Percentiles rank a stretch among this genome's conserved stretches.
Conservation (phyloP, 2,113 vertebrate species). For the Pseudolaguvia tuberculata region DNA sequence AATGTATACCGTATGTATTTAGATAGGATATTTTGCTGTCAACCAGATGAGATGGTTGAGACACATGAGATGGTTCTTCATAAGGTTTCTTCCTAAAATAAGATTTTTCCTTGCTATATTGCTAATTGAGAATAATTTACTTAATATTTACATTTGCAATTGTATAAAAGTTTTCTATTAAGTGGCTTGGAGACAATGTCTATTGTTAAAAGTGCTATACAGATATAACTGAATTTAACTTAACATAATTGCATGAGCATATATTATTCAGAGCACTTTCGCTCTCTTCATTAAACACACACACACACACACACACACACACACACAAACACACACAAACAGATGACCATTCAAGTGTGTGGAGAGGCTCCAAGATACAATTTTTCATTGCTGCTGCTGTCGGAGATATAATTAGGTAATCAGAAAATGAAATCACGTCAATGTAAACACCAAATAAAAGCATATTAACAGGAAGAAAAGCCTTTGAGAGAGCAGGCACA, state of each 20-base stretch:
- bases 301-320: conserved; percentile 14
- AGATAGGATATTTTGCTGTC: too few relatives aligned
- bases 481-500: not conserved
- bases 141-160: too few relatives aligned
- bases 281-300: not conserved
- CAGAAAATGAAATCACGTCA: conserved; percentile 9
- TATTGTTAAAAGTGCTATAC: too few relatives aligned
- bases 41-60: too few relatives aligned
- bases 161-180: too few relatives aligned
- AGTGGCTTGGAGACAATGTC: too few relatives aligned
- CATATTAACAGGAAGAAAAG: not conserved
- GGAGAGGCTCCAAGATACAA: not conserved
- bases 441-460: not conserved
- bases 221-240: too few relatives aligned
- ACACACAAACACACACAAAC: conserved; percentile 11
- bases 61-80: too few relatives aligned
- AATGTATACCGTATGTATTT: too few relatives aligned
- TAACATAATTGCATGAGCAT: not conserved
- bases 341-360: not conserved
- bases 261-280: not conserved
- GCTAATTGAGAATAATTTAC: too few relatives aligned
- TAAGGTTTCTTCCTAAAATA: too few relatives aligned
- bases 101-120: too few relatives aligned
- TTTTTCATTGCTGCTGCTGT: conserved; percentile 13
- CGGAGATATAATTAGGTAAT: conserved; percentile 3